Evolutionary conservation across 2,888 invertebrate species (phyloP), one percentile per base, ranked within the genome.

Genomic region (Plebejus anna): DNA sequence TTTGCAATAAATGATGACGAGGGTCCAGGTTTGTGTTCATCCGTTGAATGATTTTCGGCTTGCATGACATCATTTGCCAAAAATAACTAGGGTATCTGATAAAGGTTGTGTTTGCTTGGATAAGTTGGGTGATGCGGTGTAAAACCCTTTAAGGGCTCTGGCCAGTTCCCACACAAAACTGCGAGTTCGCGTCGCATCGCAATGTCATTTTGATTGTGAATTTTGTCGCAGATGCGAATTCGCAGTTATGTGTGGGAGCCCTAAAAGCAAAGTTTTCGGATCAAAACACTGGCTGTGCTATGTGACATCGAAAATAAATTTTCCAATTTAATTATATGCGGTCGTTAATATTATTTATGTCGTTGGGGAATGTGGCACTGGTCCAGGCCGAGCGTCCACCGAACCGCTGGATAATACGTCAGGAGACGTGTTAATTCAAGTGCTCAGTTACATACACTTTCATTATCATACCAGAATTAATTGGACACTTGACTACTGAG

Each of bases 311-410:
- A 51, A 72, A 72, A 71, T n/a, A 72, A 72, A 22, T 6, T 13
- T 28, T 28, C 28, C 9, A 47, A 51, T 72, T 51, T 32, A 55
- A 32, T 55, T 73, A 73, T 73, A 73, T 51, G 51, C 55, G 13
- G 22, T 28, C 32, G 73, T 73, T 73, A 73, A 73, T 73, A 73
- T 51, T 32, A 73, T 66, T 66, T 66, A 32, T 73, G 73, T 73
- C 51, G 47, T 42, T 11, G 28, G 16, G 73, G 73, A 42, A 73
- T 73, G 73, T 73, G 73, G 73, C 73, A 47, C 73, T 22, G 47
- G 73, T 51, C 73, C 73, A 73, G 47, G 71, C 71, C 71, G 32
- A 28, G 32, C 32, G 66, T 66, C 66, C 66, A 32, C 66, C 66
- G 66, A 66, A 66, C 66, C 13, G 13, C 66, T 66, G 66, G 66